Base-by-base conservation (phyloP, 2,113 vertebrate species). In the Pteruthius melanotis region DNA sequence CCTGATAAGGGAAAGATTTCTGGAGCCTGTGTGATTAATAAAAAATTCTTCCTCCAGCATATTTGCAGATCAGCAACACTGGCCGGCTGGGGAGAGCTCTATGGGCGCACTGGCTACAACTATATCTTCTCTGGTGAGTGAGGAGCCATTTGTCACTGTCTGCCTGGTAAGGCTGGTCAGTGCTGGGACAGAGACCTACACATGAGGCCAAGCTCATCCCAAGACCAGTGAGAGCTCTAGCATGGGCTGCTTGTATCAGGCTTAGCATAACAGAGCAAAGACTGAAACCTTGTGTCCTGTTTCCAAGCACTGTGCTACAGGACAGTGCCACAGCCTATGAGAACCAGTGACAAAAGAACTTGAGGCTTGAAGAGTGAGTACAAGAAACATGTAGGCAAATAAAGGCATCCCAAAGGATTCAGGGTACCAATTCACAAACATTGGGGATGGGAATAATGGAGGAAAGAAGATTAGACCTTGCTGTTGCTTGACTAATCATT, bases 1-100 rank as follows among this genome's bases (percentile, higher is more conserved):
- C 24, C 13, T 83, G 74, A 13, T 56, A 30, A 54, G 52, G 59
- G 69, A 31, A 42, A 42, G 31, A 15, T 21, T 54, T 22, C n/a
- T 74, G 83, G 28, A 64, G 52, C 54, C 7, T 35, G 15, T 2
- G 8, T 71, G 49, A 40, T 83, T 94, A 84, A 92, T 92, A 35
- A 57, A 31, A 52, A 37, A 31, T 42, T 93, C 19, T 96, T 97
- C 82, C 45, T 96, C 22, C 96, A 99, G 99, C 99, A 99, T 94
- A 99, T 99, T 65, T 99, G 99, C 96, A 98, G 99, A 64, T 99
- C 99, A 1, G 99, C 99, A 69, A 99, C 99, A 0, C 97, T 99
- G 95, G 99, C 99, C 3, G 99, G 99, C 80, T 99, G 99, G 99
- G 99, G 99, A 44, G 99, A 99, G 96, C 97, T 99, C 59, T 99